Conservation (phyloP, 2,888 invertebrate species). For the Philonicus albiceps region DNA sequence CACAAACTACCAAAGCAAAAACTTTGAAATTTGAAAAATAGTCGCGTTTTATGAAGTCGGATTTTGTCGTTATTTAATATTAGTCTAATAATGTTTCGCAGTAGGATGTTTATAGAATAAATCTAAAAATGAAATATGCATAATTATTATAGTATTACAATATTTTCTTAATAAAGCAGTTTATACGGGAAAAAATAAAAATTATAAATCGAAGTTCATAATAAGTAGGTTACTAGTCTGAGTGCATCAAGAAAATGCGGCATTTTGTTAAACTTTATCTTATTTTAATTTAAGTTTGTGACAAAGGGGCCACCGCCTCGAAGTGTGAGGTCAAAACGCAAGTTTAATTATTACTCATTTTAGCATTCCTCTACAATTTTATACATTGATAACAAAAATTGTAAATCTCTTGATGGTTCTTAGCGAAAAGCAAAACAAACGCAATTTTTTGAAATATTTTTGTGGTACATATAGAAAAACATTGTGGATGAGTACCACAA, state of each 20-base stretch:
- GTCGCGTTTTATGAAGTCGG: too few relatives aligned
- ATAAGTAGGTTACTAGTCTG: neutral
- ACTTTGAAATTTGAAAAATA: too few relatives aligned
- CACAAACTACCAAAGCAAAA: too few relatives aligned
- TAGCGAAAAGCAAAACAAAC: neutral
- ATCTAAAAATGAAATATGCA: too few relatives aligned
- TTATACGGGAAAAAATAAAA: neutral
- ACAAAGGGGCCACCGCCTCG: neutral
- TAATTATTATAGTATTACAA: neutral
- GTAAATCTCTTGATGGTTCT: neutral
- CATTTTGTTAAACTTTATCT: neutral
- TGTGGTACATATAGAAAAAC: too few relatives aligned
- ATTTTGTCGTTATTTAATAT: too few relatives aligned
- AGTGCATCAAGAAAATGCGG: neutral
- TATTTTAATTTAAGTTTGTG: neutral
- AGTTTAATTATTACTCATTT: neutral
- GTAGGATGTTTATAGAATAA: too few relatives aligned
- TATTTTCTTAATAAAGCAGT: neutral
- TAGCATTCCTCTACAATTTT: neutral
- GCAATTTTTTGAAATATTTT: neutral
- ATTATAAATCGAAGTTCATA: neutral
- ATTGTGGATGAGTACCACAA: too few relatives aligned
- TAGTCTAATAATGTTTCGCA: neutral
- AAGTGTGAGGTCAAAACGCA: neutral
- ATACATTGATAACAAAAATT: neutral